phyloP scores from a whole-genome alignment of 2,113 vertebrate genomes.

The Furnarius figulus region DNA sequence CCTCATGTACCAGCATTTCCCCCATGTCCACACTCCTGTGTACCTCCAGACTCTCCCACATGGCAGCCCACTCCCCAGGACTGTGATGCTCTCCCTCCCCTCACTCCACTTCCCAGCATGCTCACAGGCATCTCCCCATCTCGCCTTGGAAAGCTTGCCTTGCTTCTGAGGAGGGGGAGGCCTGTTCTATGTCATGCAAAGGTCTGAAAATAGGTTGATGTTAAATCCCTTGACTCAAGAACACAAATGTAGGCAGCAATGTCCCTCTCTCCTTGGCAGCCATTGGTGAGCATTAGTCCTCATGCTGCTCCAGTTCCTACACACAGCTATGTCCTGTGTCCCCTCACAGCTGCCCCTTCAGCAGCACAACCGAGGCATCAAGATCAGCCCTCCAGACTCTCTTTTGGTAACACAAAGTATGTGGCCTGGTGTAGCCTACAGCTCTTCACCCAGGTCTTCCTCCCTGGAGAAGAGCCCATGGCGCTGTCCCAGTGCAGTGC shows the following conservation, averaged over 20 bases:
- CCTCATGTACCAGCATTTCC: conserved; percentile 6
- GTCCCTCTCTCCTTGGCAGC: neutral
- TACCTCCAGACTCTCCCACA: neutral
- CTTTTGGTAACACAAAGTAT: neutral
- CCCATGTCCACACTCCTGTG: neutral
- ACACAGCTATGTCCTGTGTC: fast-evolving
- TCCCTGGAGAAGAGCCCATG: neutral
- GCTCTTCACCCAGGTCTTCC: neutral
- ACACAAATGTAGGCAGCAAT: neutral
- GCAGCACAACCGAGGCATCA: neutral
- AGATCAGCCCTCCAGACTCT: neutral
- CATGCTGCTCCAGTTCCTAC: neutral
- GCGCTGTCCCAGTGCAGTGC: neutral
- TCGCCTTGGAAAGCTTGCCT: neutral
- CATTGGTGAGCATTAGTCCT: neutral
- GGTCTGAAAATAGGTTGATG: neutral
- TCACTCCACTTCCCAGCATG: neutral
- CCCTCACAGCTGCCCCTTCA: neutral
- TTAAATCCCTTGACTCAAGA: neutral
- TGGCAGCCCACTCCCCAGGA: neutral
- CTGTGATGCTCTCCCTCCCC: neutral
- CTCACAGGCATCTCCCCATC: neutral
- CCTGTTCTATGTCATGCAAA: neutral
- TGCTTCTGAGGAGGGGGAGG: neutral
- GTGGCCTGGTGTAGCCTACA: neutral